These are phyloP conservation scores for Penaeus chinensis DNA, from an alignment of 1,140 invertebrate genomes.

Conservation along the genomic window DNA sequence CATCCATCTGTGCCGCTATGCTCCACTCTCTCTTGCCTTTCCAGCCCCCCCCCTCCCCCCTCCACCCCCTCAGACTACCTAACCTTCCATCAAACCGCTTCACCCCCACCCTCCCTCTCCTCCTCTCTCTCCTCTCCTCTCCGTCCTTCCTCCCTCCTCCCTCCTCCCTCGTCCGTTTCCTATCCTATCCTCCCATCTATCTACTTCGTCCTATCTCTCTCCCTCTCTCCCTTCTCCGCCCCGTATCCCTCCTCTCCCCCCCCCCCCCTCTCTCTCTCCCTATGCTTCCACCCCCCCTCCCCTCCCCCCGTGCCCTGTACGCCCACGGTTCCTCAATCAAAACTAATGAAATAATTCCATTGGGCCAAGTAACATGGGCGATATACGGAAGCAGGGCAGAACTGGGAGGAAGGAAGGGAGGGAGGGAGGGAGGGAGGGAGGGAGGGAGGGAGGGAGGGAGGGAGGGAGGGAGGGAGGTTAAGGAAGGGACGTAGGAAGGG, in stretches of 20 bases:
- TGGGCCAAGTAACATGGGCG: slow-evolving; percentile 16
- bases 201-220: not conserved
- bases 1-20: no score
- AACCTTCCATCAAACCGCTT: not conserved
- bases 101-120: not conserved
- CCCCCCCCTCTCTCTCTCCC: no score
- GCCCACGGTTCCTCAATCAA: slow-evolving; percentile 11
- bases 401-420: not conserved
- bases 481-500: no score
- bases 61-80: not conserved
- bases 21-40: not conserved
- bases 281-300: not conserved
- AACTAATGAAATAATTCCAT: slow-evolving; percentile 28
- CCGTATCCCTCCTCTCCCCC: not conserved
- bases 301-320: not conserved
- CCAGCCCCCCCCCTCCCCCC: not conserved
- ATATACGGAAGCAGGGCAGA: not conserved
- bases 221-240: not conserved
- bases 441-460: not conserved
- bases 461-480: not conserved
- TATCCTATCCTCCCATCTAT: not conserved
- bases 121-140: not conserved
- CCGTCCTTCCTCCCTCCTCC: not conserved
- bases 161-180: not conserved
- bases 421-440: no score